A percentile compares a stretch with the other conserved stretches of the same genome.
Conservation (phyloP, 2,797 vertebrate species). For the Harpagifer antarcticus region DNA sequence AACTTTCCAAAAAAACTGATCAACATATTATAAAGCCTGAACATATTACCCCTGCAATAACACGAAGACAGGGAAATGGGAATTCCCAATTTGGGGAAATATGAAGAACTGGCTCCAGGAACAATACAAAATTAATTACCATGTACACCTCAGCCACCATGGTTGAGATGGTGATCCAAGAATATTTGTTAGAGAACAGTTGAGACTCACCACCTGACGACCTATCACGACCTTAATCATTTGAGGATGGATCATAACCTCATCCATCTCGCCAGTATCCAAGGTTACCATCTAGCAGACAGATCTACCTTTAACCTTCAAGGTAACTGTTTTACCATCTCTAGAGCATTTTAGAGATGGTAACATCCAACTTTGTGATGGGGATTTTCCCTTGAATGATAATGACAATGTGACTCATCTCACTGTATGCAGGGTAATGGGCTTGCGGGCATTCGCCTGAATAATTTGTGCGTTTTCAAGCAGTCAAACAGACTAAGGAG, state of each 20-base stretch:
- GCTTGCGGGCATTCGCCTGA: constrained; percentile 49
- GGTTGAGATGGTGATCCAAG: too few relatives aligned
- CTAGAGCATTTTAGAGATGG: too few relatives aligned
- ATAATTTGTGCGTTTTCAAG: constrained; percentile 40
- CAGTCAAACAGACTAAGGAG: constrained; percentile 26
- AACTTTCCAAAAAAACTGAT: not conserved
- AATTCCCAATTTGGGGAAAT: not conserved
- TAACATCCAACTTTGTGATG: constrained; percentile 3
- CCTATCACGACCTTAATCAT: too few relatives aligned
- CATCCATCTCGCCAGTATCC: too few relatives aligned
- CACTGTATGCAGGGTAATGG: constrained; percentile 23
- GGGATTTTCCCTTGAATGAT: constrained; percentile 25
- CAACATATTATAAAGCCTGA: not conserved
- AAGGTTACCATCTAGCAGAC: too few relatives aligned
- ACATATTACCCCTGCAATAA: constrained; percentile 1
- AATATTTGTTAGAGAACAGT: too few relatives aligned
- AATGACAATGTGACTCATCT: constrained; percentile 29
- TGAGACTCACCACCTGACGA: too few relatives aligned
- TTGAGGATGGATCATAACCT: too few relatives aligned
- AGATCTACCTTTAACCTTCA: too few relatives aligned
- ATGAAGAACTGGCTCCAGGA: not conserved
- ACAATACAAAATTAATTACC: not conserved
- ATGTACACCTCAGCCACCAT: not conserved
- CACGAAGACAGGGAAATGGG: not conserved
- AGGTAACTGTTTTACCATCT: too few relatives aligned